A percentile compares a stretch with the other conserved stretches of the same genome.
These are phyloP conservation scores for Plagiodera versicolora DNA, from an alignment of 2,888 invertebrate species.

Conservation along the genomic window DNA sequence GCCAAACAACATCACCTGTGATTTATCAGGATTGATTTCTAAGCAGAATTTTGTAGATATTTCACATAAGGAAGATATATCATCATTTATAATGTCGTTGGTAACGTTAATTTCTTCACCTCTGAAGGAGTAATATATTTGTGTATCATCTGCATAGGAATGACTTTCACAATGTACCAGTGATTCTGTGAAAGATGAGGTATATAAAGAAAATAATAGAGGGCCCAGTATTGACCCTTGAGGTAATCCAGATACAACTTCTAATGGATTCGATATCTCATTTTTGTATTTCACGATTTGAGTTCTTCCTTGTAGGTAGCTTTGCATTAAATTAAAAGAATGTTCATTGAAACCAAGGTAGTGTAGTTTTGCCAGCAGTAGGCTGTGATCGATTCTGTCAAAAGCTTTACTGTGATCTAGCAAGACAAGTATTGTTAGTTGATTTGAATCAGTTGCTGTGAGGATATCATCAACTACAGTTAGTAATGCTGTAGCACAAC, in stretches of 20 bases:
- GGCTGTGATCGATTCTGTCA: too few relatives aligned
- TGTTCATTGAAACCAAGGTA: neutral
- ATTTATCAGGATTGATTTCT: too few relatives aligned
- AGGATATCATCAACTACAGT: neutral
- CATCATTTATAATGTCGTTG: neutral
- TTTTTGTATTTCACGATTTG: neutral
- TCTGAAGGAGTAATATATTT: neutral
- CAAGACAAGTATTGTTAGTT: neutral
- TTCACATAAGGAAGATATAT: neutral
- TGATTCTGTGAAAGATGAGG: too few relatives aligned
- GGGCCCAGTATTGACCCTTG: too few relatives aligned
- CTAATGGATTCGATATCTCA: neutral
- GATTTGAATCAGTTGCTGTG: neutral
- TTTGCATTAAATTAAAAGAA: neutral
- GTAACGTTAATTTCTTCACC: neutral
- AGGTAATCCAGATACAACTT: too few relatives aligned
- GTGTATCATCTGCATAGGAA: neutral
- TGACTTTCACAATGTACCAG: constrained; percentile 1
- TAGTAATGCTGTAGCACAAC: neutral
- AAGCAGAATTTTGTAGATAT: too few relatives aligned
- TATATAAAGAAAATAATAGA: too few relatives aligned
- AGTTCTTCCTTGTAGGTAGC: neutral
- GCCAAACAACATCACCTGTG: too few relatives aligned
- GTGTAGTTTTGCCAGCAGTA: neutral
- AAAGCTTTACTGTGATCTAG: constrained; percentile 5